Base-by-base conservation (phyloP, 2,797 vertebrate genomes). In the Sternotherus odoratus region DNA sequence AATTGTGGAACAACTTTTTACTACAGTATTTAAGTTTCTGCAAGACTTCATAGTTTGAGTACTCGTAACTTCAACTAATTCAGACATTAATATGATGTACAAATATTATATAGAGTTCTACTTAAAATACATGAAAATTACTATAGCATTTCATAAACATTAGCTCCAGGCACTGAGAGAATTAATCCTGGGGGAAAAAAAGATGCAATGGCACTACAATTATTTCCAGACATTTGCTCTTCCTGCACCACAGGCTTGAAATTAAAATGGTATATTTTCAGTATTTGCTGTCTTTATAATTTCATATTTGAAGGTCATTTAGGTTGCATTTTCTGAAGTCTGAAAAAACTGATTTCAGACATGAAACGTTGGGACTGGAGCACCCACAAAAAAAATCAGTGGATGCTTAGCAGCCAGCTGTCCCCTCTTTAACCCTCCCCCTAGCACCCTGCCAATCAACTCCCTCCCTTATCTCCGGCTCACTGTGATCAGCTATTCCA, bases 321-420 rank as follows among this genome's bases (percentile, higher is more conserved):
- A 4, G 30, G 3, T 24, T 77, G 88, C 82, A 95, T 84, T 91
- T 90, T 43, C 8, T 85, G 95, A 96, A 95, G 86, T 94, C 3
- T 86, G 43, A 28, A 75, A 95, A 95, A 93, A 96, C 1, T 86
- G 74, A 95, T 90, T 87, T 96, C 94, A 96, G 87, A 95, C 94
- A 84, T 49, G 92, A 96, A 93, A 95, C 95, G 93, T 95, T 97
- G 91, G 94, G 95, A 57, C 5, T 21, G 28, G 57, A 30, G 57
- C 30, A 60, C 3, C 12, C 28, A 60, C 26, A 60, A 6, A 28
- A 16, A 30, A 33, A 33, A 13, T 33, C 33, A 60, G 13, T 30
- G 57, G 28, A 33, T 60, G 57, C 30, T 60, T 30, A 60, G 30
- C 57, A 33, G n/a, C n/a, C n/a, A n/a, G n/a, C n/a, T n/a, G n/a